Conservation (phyloP, 1,140 invertebrate species). For the Ceratina japonica region DNA sequence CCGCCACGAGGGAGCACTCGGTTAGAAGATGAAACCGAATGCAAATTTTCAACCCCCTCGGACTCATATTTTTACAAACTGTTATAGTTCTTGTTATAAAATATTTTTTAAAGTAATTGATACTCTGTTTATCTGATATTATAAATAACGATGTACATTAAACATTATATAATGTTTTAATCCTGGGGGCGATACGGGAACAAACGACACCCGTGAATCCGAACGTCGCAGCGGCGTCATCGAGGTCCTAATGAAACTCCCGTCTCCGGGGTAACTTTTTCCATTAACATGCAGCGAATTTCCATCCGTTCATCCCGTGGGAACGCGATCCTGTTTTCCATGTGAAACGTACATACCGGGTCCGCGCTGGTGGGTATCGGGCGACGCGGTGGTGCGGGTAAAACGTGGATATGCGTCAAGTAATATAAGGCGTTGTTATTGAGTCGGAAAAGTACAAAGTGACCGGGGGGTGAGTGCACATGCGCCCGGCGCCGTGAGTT, state of each 20-base stretch:
- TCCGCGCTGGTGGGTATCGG: background rate
- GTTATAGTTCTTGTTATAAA: too few relatives aligned
- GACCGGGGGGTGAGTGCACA: conserved; percentile 50
- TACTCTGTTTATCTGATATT: too few relatives aligned
- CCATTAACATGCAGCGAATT: conserved; percentile 11
- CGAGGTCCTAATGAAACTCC: background rate
- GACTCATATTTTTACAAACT: too few relatives aligned
- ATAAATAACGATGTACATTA: too few relatives aligned
- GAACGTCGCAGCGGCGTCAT: too few relatives aligned
- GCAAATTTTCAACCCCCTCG: too few relatives aligned
- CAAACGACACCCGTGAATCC: background rate
- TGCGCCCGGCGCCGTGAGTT: conserved; percentile 51
- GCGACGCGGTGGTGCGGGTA: background rate
- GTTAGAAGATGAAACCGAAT: too few relatives aligned
- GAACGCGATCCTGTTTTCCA: background rate
- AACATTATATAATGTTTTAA: too few relatives aligned
- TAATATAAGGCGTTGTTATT: background rate
- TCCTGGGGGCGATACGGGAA: too few relatives aligned
- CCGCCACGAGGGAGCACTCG: too few relatives aligned
- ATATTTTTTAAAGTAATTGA: too few relatives aligned
- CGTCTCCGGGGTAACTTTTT: conserved; percentile 1
- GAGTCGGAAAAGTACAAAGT: background rate
- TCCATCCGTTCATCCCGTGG: background rate
- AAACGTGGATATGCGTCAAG: background rate
- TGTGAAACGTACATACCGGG: background rate